phyloP scores from a whole-genome alignment of 2,113 vertebrate genomes.

The Antennarius striatus region DNA sequence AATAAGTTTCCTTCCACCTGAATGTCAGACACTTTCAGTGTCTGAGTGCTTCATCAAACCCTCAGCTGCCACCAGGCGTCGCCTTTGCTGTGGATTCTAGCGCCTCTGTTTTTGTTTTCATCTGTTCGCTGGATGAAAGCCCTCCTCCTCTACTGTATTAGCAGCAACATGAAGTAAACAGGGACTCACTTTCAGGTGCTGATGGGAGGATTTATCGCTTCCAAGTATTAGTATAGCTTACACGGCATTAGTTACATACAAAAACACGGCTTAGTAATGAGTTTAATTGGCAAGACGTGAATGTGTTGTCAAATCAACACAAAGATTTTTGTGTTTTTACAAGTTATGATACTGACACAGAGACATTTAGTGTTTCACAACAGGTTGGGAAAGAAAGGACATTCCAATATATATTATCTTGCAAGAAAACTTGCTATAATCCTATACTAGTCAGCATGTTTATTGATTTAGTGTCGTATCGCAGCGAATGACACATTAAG shows the following conservation, averaged over 20 bases:
- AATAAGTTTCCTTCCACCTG: no score
- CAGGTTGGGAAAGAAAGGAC: neutral
- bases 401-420: no score
- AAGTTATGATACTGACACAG: no score
- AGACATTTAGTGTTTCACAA: neutral
- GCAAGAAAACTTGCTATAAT: no score
- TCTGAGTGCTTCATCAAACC: neutral
- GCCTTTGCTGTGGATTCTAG: neutral
- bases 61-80: constrained; percentile 39
- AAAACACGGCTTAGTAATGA: neutral
- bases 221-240: neutral
- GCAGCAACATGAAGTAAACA: neutral
- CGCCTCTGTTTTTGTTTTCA: neutral
- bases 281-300: no score
- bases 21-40: no score
- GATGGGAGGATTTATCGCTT: neutral
- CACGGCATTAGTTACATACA: neutral
- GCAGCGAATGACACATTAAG: no score
- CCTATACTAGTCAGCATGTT: no score
- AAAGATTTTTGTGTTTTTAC: no score
- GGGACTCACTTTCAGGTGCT: constrained; percentile 2
- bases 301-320: no score
- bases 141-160: no score
- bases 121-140: neutral
- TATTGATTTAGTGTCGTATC: no score